Percentiles rank a stretch among this genome's conserved stretches.
These are phyloP conservation scores for Microplitis demolitor DNA, from an alignment of 1,140 invertebrate genomes.

Conservation along the genomic window DNA sequence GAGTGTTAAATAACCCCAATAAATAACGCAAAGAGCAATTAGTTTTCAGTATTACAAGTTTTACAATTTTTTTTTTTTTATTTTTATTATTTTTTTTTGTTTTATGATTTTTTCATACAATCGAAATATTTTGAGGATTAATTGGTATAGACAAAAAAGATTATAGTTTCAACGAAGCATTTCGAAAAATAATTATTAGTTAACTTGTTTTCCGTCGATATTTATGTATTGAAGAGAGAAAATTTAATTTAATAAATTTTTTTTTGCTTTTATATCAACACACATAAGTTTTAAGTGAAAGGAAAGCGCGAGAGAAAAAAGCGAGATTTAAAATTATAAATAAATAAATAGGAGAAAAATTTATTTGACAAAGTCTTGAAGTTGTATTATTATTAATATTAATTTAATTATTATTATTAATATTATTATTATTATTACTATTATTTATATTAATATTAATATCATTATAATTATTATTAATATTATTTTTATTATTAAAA, in stretches of 20 bases:
- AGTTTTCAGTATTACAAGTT: neutral
- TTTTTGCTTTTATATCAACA: neutral
- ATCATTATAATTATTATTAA: neutral
- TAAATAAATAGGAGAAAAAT: neutral
- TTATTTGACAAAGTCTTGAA: neutral
- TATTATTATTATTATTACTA: neutral
- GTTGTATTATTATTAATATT: neutral
- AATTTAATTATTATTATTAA: neutral
- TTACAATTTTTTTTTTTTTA: neutral
- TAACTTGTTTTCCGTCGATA: neutral
- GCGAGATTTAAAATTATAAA: neutral
- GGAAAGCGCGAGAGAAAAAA: conserved; percentile 15
- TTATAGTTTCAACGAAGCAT: conserved; percentile 5
- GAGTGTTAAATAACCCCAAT: neutral
- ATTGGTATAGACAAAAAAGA: neutral
- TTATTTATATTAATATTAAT: neutral
- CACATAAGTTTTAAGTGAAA: neutral
- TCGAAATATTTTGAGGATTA: neutral
- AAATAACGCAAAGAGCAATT: neutral
- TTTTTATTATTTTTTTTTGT: neutral
- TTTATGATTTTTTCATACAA: neutral
- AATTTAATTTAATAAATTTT: neutral
- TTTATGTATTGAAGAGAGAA: conserved; percentile 8
- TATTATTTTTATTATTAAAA: neutral
- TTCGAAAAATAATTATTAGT: conserved; percentile 5